Base-by-base conservation (phyloP, 2,113 vertebrate genomes). In the Phrynosoma blainvillii region DNA sequence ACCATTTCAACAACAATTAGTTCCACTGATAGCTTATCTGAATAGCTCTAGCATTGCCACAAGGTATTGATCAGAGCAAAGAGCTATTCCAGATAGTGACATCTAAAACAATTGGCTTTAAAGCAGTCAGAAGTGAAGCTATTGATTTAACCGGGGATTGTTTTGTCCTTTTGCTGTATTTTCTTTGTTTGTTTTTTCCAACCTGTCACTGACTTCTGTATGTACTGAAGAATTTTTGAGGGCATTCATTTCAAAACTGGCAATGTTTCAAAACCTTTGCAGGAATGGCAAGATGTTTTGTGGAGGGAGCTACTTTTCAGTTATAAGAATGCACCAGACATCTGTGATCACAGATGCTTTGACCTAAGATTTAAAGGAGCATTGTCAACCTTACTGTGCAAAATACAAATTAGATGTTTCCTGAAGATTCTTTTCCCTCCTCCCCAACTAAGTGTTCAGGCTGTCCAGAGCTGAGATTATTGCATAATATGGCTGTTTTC, bases 31-130 rank as follows among this genome's bases (percentile, higher is more conserved):
- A 82, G 90, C 84, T 92, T 93, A 93, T 93, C 86, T 92, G 66
- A 91, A 88, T 86, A 88, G 79, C 40, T 91, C 92, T 89, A 91
- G n/a, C 42, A 47, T 90, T 90, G 92, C 86, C 92, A 89, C 30
- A 89, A 88, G 87, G n/a, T 93, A 95, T 92, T 79, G 95, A 95
- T 94, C 87, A 93, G 84, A 86, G 84, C 86, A 86, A 85, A 92
- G 92, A 92, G 82, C 84, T 92, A 84, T 84, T 93, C 89, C 85
- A 87, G 89, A 91, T 89, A 92, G 91, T 62, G 91, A 85, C 89
- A 91, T 89, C 91, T 94, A 82, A 94, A 95, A 92, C 91, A 95
- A 92, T 85, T 90, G 90, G 79, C 59, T 92, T 95, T 88, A 93
- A 93, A 94, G 27, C 84, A 89, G 54, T 90, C 86, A 92, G 91